Percentiles rank a stretch among this genome's conserved stretches.
Conservation (phyloP, 2,113 vertebrate species). For the Pyrgilauda ruficollis region DNA sequence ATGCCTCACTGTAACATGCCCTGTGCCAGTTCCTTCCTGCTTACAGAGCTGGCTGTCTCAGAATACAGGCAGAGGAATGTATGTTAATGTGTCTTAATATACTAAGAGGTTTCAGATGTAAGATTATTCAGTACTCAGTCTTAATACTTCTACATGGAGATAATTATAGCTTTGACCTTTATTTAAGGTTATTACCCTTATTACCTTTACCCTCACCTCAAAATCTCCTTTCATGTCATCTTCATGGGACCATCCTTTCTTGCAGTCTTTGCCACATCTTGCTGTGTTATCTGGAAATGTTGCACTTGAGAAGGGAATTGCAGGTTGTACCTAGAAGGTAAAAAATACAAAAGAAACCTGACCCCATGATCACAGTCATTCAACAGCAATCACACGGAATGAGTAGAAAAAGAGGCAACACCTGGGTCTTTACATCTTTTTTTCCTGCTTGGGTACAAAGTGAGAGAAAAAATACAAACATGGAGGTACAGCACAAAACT, state of each 20-base stretch:
- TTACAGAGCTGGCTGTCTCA: not conserved
- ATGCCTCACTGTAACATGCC: not conserved
- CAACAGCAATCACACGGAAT: not conserved
- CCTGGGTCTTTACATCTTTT: not conserved
- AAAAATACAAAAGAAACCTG: not conserved
- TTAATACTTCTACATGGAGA: not conserved
- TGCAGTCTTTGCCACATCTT: not conserved
- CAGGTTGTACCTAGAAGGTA: not conserved
- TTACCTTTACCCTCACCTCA: not conserved
- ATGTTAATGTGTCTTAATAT: not conserved
- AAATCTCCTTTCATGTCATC: not conserved
- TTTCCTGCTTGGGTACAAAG: not conserved
- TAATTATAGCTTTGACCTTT: not conserved
- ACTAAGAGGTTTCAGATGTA: not conserved
- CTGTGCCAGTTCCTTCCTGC: not conserved
- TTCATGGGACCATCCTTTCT: not conserved
- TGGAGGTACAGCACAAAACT: not conserved
- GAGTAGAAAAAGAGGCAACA: not conserved
- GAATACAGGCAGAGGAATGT: not conserved
- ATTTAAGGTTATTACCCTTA: too few species aligned
- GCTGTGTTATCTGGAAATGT: not conserved
- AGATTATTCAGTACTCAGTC: not conserved
- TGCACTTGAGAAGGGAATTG: not conserved
- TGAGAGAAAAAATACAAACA: fast-evolving
- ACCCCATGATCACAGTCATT: not conserved